Conservation (phyloP, 2,888 invertebrate species). For the Hydrotaea cyrtoneurina region DNA sequence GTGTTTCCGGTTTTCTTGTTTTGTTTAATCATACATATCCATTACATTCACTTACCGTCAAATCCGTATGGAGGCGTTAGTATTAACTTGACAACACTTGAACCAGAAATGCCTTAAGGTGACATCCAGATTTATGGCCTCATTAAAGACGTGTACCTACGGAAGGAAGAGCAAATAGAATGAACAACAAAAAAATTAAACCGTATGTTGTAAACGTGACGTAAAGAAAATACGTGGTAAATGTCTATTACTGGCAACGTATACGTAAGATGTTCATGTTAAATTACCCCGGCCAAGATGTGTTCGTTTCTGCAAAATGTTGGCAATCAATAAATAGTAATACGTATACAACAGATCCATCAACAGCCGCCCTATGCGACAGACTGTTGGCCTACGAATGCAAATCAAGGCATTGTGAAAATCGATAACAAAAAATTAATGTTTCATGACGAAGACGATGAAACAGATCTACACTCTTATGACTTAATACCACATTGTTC, state of each 20-base stretch:
- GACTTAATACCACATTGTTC: not conserved
- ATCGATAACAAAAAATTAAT: slow-evolving; percentile 6
- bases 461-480: not conserved
- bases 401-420: not conserved
- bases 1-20: no score
- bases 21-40: no score
- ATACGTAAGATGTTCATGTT: not conserved
- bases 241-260: not conserved
- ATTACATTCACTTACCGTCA: no score
- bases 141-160: not conserved
- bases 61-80: no score
- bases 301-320: not conserved
- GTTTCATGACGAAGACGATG: not conserved
- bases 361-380: not conserved
- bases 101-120: not conserved
- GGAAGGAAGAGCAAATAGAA: not conserved
- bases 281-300: not conserved
- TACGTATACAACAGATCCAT: not conserved
- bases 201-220: not conserved
- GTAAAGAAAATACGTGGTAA: not conserved
- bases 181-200: not conserved
- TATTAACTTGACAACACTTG: not conserved
- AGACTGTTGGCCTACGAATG: not conserved
- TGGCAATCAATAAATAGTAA: not conserved
- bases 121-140: slow-evolving; percentile 27